These are phyloP conservation scores for Lamprotornis superbus DNA, from an alignment of 2,113 vertebrate species.

Conservation along the genomic window DNA sequence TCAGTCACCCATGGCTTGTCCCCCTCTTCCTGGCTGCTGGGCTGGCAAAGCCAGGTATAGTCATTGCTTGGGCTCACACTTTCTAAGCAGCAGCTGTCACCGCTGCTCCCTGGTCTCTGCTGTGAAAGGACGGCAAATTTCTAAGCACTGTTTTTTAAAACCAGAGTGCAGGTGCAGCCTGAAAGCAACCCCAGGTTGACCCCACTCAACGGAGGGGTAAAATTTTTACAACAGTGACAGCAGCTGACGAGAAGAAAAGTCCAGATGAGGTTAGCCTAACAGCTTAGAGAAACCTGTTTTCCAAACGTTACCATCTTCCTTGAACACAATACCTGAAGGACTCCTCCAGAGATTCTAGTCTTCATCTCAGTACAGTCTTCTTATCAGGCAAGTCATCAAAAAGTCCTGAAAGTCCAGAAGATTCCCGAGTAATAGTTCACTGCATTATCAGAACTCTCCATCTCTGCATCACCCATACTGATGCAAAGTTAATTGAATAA, in stretches of 20 bases:
- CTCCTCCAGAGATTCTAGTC: neutral
- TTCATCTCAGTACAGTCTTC: neutral
- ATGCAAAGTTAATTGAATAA: conserved; percentile 14
- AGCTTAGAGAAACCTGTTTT: neutral
- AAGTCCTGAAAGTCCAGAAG: neutral
- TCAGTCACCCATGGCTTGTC: neutral
- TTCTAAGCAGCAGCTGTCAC: neutral
- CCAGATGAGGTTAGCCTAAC: neutral
- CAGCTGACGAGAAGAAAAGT: neutral
- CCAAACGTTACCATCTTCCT: neutral
- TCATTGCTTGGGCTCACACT: neutral
- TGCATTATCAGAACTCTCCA: neutral
- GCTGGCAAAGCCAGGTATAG: neutral
- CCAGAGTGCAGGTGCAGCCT: neutral
- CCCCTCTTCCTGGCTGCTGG: neutral
- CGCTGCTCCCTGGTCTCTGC: neutral
- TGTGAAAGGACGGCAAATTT: neutral
- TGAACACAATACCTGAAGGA: neutral
- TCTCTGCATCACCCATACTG: neutral
- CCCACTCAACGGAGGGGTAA: neutral
- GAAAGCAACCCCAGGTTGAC: neutral
- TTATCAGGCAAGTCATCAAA: neutral
- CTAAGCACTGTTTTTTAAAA: neutral
- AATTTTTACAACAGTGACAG: neutral
- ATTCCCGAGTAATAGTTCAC: neutral